phyloP scores from a whole-genome alignment of 2,888 invertebrate species.

The Ormyrus pomaceus region DNA sequence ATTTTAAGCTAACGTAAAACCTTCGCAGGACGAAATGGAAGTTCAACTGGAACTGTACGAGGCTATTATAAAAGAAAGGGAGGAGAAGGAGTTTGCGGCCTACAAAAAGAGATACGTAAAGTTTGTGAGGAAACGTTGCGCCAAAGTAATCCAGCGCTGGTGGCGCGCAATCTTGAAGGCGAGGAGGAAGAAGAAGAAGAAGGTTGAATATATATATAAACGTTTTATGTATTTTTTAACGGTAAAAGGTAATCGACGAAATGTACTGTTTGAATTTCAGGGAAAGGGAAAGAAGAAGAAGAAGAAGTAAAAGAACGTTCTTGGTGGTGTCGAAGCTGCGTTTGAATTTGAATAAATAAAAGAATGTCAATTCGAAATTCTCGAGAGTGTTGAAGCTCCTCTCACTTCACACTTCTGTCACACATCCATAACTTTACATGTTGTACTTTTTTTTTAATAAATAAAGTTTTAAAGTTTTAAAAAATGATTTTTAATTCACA shows the following conservation, averaged over 20 bases:
- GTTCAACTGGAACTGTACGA: slow-evolving; percentile 56
- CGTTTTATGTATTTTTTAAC: neutral
- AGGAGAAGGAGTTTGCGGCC: slow-evolving; percentile 41
- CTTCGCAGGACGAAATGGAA: slow-evolving; percentile 57
- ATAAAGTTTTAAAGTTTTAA: slow-evolving; percentile 17
- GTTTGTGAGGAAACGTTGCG: slow-evolving; percentile 55
- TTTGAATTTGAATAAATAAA: slow-evolving; percentile 21
- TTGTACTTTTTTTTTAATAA: neutral
- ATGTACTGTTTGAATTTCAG: slow-evolving; percentile 6
- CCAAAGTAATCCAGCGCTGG: slow-evolving; percentile 62
- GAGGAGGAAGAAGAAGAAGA: slow-evolving; percentile 42
- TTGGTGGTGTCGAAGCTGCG: neutral
- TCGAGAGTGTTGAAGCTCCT: slow-evolving; percentile 20
- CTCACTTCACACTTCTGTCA: neutral
- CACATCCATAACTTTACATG: slow-evolving; percentile 4
- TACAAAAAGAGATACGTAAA: slow-evolving; percentile 47
- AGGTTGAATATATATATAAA: slow-evolving; percentile 17
- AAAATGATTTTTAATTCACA: slow-evolving; percentile 2
- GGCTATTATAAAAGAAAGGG: slow-evolving; percentile 49
- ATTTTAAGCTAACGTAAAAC: slow-evolving; percentile 6
- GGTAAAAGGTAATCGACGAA: neutral
- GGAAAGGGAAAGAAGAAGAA: slow-evolving; percentile 18
- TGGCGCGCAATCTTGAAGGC: slow-evolving; percentile 55
- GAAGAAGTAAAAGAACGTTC: neutral
- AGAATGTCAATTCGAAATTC: slow-evolving; percentile 16